These are phyloP conservation scores for Morpho achilles DNA, from an alignment of 2,888 invertebrate genomes.

Conservation along the genomic window DNA sequence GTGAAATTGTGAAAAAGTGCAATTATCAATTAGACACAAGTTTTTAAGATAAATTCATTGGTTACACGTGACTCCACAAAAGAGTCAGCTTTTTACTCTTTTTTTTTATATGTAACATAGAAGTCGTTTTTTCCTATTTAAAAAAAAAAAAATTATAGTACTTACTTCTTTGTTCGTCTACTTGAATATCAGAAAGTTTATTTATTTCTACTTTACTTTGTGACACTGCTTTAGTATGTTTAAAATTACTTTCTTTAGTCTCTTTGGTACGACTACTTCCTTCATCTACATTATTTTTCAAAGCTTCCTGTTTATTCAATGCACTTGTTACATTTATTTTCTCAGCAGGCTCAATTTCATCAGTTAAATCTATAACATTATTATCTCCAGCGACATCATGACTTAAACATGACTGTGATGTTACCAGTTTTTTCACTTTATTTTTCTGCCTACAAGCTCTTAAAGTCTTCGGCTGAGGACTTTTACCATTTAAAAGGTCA, in stretches of 20 bases:
- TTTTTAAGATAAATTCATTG: no score
- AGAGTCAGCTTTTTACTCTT: no score
- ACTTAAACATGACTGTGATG: conserved; percentile 56
- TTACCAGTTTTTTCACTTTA: conserved; percentile 52
- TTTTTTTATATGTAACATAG: no score
- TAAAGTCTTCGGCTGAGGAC: conserved; percentile 47
- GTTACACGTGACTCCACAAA: no score
- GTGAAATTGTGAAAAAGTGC: no score
- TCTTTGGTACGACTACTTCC: no score
- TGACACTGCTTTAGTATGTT: conserved; percentile 1
- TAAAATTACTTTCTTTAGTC: no score
- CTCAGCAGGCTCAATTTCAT: conserved; percentile 62
- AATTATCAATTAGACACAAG: no score
- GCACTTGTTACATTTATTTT: conserved; percentile 51
- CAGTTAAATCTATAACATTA: conserved; percentile 59
- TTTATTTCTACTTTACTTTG: conserved; percentile 28
- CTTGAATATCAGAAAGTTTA: conserved; percentile 19
- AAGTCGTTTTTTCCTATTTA: no score
- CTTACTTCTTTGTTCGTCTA: conserved; percentile 20
- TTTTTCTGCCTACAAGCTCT: conserved; percentile 49
- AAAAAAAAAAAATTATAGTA: conserved; percentile 2
- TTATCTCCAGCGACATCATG: conserved; percentile 51
- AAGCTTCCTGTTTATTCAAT: conserved; percentile 38
- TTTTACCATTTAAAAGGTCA: conserved; percentile 41
- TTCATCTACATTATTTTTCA: conserved; percentile 34